Evolutionary conservation across 2,888 invertebrate genomes (phyloP).

Genomic region (Pilophorus perplexus): DNA sequence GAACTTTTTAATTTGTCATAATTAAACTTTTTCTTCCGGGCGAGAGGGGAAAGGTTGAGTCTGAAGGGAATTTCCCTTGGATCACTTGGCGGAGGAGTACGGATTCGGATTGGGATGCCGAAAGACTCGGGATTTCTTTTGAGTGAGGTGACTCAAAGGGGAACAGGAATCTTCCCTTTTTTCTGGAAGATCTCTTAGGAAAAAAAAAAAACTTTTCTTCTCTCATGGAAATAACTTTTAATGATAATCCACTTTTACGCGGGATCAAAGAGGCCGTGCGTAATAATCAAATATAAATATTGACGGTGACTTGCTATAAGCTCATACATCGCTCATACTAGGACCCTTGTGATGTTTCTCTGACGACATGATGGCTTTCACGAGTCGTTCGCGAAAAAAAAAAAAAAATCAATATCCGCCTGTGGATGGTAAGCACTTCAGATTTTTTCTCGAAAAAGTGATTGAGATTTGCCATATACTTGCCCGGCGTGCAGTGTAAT

Average conservation of each 20-base stretch:
- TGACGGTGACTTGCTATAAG: slow-evolving; percentile 14
- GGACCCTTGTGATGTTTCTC: too few species aligned
- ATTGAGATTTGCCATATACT: too few species aligned
- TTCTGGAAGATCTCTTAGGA: background rate
- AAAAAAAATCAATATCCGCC: too few species aligned
- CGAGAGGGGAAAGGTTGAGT: background rate
- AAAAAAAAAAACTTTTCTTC: too few species aligned
- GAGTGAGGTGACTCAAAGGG: slow-evolving; percentile 15
- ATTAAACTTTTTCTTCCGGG: slow-evolving; percentile 23
- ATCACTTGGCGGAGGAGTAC: background rate
- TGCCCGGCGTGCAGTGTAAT: too few species aligned
- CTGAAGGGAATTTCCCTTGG: too few species aligned
- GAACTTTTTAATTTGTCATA: slow-evolving; percentile 35
- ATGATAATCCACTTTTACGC: slow-evolving; percentile 24
- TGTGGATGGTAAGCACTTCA: too few species aligned
- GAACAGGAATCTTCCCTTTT: slow-evolving; percentile 10
- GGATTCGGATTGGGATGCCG: slow-evolving; percentile 21
- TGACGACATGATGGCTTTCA: too few species aligned
- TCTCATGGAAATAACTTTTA: slow-evolving; percentile 29
- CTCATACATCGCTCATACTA: background rate
- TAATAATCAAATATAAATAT: slow-evolving; percentile 31
- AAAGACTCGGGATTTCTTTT: slow-evolving; percentile 25
- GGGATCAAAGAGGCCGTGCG: slow-evolving; percentile 25
- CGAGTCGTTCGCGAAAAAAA: too few species aligned
- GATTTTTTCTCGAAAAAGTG: too few species aligned